Evolutionary conservation across 2,113 vertebrate species (phyloP), one percentile per base, ranked within the genome.

Genomic region (Hemiprocne comata): DNA sequence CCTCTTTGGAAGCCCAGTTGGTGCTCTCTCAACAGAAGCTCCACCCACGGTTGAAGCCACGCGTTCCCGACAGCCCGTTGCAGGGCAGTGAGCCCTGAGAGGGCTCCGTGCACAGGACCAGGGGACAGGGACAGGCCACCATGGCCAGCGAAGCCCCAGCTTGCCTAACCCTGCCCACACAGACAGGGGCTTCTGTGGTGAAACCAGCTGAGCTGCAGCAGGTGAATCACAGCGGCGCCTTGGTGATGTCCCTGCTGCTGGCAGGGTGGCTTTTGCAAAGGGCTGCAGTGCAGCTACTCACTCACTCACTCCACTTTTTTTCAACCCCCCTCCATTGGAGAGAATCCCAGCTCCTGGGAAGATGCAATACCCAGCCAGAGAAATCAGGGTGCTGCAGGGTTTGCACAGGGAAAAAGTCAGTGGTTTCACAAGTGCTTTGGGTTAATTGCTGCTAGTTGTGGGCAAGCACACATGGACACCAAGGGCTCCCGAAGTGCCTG

Each of bases 261-360:
- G 26, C 13, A 1, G 29, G 36, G 1, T 1, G 26, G 36, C 29
- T 1, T 19, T 14, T 24, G 53, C 83, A 24, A 28, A 40, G 29
- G 24, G 61, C 62, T 13, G 16, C 51, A 3, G 31, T 7, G 9
- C 26, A 21, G 57, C 9, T 2, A 26, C 18, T 23, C 40, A 14
- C 80, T n/a, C 28, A 0, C 21, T 14, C 8, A 58, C 65, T 26
- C 65, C n/a, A 9, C 33, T 17, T 20, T 31, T 24, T 34, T 17
- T 11, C 5, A 11, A 11, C 40, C 13, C 40, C 13, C 25, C 2
- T 14, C 13, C 38, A 25, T 34, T 7, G 0, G 33, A 72, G 34
- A n/a, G n/a, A 72, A 58, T 26, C 24, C 48, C 1, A 0, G 57
- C n/a, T 33, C 1, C 0, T 0, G 3, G 62, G 53, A 61, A 58